phyloP scores from a whole-genome alignment of 2,888 invertebrate genomes.

The Bellardia pandia region DNA sequence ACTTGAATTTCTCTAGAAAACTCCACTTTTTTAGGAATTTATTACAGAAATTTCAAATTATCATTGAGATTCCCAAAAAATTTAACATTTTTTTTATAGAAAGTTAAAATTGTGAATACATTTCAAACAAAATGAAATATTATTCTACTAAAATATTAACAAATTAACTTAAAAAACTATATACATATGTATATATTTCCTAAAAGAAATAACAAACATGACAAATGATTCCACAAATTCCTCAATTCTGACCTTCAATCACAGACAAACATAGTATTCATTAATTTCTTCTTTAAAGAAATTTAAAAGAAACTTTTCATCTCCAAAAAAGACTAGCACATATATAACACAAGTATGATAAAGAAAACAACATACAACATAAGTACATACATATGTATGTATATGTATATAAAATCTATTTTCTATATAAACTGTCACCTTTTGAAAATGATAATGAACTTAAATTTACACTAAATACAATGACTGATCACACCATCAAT shows the following conservation, averaged over 20 bases:
- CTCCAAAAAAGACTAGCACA: background rate
- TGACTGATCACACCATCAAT: background rate
- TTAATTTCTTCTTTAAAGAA: background rate
- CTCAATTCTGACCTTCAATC: background rate
- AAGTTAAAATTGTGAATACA: too few relatives aligned
- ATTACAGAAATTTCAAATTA: background rate
- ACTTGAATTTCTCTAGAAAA: background rate
- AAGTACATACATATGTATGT: too few relatives aligned
- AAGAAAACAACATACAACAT: background rate
- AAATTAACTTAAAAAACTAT: too few relatives aligned
- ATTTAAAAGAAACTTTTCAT: background rate
- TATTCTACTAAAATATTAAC: background rate
- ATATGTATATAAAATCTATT: slow-evolving; percentile 27
- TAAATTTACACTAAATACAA: slow-evolving; percentile 28
- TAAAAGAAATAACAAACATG: background rate
- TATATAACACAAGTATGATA: background rate
- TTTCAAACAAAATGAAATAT: background rate
- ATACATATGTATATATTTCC: too few relatives aligned
- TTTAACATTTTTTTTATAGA: background rate
- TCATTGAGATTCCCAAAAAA: background rate
- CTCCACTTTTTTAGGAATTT: background rate
- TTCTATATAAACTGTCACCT: slow-evolving; percentile 47
- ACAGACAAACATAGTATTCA: background rate
- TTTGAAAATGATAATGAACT: slow-evolving; percentile 70
- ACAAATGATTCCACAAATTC: background rate